These are phyloP conservation scores for honey bee (Apis mellifera) DNA, from an alignment of 1,140 invertebrate species.

Conservation along the genomic window Amel_HAv3.1 CM009941.2:682501-683000, in stretches of 20 bases:
- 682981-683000: no score
- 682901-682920: no score
- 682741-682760: no score
- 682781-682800: conserved; percentile 1
- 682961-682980: no score
- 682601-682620: neutral
- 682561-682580: conserved; percentile 18
- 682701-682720: neutral
- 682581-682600: no score
- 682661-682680: neutral
- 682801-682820: neutral
- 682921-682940: no score
- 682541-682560: conserved; percentile 66
- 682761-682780: no score
- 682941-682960: no score
- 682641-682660: neutral
- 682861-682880: no score
- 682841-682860: no score
- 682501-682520: conserved; percentile 65
- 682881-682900: no score
- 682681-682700: neutral
- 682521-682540: conserved; percentile 56
- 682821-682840: no score
- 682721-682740: neutral
- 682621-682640: neutral